Evolutionary conservation across 2,797 vertebrate species (phyloP).

Genomic region (Malacoctenus gilli): DNA sequence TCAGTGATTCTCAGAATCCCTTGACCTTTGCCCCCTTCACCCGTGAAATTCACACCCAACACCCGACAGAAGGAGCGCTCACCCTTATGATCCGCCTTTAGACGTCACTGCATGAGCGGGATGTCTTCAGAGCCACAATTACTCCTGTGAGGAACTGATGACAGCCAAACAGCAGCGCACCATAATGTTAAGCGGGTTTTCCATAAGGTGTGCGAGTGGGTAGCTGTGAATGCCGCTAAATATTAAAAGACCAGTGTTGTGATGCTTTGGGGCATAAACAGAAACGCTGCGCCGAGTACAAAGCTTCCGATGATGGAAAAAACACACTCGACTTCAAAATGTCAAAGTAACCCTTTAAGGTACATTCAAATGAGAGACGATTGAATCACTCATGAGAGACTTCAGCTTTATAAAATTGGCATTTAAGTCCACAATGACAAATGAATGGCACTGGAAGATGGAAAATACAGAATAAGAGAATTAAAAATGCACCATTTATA

Average conservation of each 20-base stretch:
- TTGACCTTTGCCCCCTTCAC: too few species aligned
- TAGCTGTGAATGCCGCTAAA: slow-evolving; percentile 5
- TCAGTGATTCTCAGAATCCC: too few species aligned
- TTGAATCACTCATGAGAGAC: slow-evolving; percentile 37
- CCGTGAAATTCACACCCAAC: too few species aligned
- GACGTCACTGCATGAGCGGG: too few species aligned
- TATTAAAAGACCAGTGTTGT: slow-evolving; percentile 7
- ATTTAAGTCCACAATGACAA: slow-evolving; percentile 62
- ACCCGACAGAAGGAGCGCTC: too few species aligned
- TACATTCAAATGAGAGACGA: slow-evolving; percentile 57
- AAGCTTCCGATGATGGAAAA: slow-evolving; percentile 2
- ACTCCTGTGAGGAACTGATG: too few species aligned
- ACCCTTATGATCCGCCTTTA: too few species aligned
- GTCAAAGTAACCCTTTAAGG: slow-evolving; percentile 52
- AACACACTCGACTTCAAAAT: slow-evolving; percentile 43
- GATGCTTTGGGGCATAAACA: slow-evolving; percentile 14
- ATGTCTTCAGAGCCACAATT: too few species aligned
- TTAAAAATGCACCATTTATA: slow-evolving; percentile 51
- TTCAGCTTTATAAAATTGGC: slow-evolving; percentile 62
- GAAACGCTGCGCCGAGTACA: slow-evolving; percentile 5
- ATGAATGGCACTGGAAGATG: slow-evolving; percentile 70
- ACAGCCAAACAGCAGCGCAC: too few species aligned
- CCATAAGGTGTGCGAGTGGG: neutral
- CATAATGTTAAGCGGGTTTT: too few species aligned
- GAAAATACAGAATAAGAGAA: slow-evolving; percentile 51